Conservation (phyloP, 2,888 invertebrate species). For the Troglohyphantes excavatus region DNA sequence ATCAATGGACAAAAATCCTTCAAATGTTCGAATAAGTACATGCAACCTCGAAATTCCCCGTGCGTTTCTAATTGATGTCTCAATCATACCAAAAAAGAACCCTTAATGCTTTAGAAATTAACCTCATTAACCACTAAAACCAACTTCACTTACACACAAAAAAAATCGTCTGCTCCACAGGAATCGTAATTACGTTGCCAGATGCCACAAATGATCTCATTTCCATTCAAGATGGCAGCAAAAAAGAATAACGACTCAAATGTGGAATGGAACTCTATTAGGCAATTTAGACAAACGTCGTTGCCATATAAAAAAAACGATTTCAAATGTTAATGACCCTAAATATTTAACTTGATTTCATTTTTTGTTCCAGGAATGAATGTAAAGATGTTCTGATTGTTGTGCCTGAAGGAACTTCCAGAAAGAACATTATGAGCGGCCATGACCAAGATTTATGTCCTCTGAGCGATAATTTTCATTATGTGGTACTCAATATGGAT, state of each 20-base stretch:
- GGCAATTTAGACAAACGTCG: neutral
- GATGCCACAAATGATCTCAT: neutral
- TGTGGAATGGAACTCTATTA: neutral
- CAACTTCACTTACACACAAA: neutral
- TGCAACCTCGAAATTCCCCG: neutral
- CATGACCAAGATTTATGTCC: neutral
- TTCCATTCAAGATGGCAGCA: neutral
- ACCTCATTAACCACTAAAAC: neutral
- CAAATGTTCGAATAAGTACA: neutral
- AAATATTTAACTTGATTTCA: neutral
- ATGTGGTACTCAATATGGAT: too few species aligned
- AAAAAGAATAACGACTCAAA: neutral
- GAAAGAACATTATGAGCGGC: neutral
- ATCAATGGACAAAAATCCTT: neutral
- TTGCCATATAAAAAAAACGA: neutral
- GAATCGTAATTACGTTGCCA: neutral
- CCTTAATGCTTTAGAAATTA: neutral
- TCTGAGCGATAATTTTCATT: too few species aligned
- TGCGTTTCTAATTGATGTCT: neutral
- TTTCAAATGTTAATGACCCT: slow-evolving; percentile 9
- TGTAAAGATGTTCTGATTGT: neutral
- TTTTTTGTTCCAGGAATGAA: neutral
- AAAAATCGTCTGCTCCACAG: neutral
- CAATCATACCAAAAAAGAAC: neutral
- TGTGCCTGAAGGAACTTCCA: neutral